A percentile compares a stretch with the other conserved stretches of the same genome.
phyloP scores from a whole-genome alignment of 2,113 vertebrate genomes.

The Gambusia holbrooki region DNA sequence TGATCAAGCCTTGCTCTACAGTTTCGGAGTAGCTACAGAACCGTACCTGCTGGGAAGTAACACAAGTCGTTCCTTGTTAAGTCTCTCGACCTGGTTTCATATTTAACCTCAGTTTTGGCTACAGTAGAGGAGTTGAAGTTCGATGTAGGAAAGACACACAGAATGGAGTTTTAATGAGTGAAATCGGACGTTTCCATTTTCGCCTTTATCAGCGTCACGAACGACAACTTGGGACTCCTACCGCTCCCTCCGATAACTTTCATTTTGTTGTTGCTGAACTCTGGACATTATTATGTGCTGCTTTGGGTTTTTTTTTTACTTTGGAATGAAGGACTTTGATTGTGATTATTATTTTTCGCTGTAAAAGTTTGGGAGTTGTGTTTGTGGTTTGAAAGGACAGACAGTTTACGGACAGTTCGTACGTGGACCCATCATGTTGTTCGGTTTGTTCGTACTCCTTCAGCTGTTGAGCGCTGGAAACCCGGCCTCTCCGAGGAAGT shows the following conservation, averaged over 20 bases:
- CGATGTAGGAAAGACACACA: not conserved
- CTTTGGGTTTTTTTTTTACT: not conserved
- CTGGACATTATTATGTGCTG: not conserved
- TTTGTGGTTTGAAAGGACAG: not conserved
- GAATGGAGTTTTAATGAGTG: constrained; percentile 12
- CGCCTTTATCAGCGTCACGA: constrained; percentile 19
- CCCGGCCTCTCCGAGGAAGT: constrained; percentile 68
- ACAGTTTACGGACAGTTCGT: constrained; percentile 34
- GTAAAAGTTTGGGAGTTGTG: too few species aligned
- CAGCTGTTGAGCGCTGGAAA: constrained; percentile 76
- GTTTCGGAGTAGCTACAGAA: constrained; percentile 27
- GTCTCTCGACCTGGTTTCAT: not conserved
- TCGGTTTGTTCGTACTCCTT: constrained; percentile 76
- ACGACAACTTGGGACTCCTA: not conserved
- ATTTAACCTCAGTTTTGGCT: not conserved
- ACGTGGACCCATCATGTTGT: constrained; percentile 80
- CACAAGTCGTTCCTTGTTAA: not conserved
- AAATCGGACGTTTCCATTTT: constrained; percentile 33
- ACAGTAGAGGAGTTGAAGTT: not conserved
- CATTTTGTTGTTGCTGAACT: not conserved
- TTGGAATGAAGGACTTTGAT: not conserved
- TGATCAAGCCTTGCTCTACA: constrained; percentile 67
- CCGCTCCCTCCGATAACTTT: constrained; percentile 7
- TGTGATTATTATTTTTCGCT: not conserved
- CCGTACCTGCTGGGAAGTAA: constrained; percentile 47